Evolutionary conservation across 2,113 vertebrate genomes (phyloP), one percentile per base, ranked within the genome.

Genomic region (Nannobrachium achirus): DNA sequence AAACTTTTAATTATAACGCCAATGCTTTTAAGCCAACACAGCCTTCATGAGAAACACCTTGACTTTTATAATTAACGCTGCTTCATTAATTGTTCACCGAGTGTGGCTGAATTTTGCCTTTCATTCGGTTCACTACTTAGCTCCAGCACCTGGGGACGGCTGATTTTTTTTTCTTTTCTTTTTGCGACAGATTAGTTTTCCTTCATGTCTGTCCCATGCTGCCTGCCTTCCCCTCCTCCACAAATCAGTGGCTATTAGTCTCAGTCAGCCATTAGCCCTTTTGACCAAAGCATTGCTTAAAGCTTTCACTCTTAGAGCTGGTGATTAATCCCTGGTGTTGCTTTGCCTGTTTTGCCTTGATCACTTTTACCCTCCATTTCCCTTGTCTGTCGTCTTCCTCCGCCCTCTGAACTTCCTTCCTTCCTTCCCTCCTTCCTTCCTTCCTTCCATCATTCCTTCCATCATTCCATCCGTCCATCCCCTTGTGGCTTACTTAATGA

Each of bases 291-390:
- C 81, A 67, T 60, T 2, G 51, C 75, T 67, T 55, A 39, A 1
- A 58, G 55, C 73, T 71, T 73, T 52, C 63, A 56, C 80, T 78
- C 69, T 79, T 44, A 68, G 46, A 58, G 79, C 81, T 82, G 76
- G 71, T 81, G 63, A 83, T 85, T 86, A 76, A 82, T 88, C 76
- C 76, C 76, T 46, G 8, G 57, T 75, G 68, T 82, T 82, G 73
- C 70, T 11, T 61, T 20, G 80, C 82, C 84, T 88, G 55, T 90
- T 86, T 91, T 80, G 63, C 85, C 45, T 86, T 91, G 85, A 83
- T 92, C 84, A 91, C 87, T 82, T 82, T 88, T 82, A 72, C 85
- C 81, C 44, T 80, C 56, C 55, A 14, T 80, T 83, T 82, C 63
- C 14, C 63, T 71, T 65, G 8, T 14, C 42, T 33, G 25, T 33